These are phyloP conservation scores for Polyommatus iphigenia DNA, from an alignment of 2,888 invertebrate genomes.

Conservation along the genomic window DNA sequence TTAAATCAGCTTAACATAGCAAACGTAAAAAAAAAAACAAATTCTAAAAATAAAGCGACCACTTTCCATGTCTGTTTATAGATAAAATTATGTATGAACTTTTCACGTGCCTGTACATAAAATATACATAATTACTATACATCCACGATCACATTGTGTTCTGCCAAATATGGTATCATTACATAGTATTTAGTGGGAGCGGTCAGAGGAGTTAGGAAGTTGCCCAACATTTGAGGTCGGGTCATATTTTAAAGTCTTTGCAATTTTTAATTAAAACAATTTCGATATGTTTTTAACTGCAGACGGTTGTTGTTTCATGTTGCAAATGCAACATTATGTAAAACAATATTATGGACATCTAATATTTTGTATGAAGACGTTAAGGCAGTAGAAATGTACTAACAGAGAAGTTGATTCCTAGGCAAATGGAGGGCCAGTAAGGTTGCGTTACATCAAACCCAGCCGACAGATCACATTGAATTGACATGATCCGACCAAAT, in stretches of 20 bases:
- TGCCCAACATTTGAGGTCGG: not conserved
- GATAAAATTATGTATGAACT: not conserved
- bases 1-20: too few species aligned
- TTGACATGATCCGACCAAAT: too few species aligned
- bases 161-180: slow-evolving; percentile 26
- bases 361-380: too few species aligned
- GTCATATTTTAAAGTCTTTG: slow-evolving; percentile 8
- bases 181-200: slow-evolving; percentile 6
- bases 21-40: not conserved
- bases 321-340: too few species aligned
- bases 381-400: too few species aligned
- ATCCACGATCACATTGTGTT: not conserved
- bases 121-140: not conserved
- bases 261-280: slow-evolving; percentile 13
- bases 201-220: not conserved
- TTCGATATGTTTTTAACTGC: not conserved
- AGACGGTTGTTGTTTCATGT: not conserved
- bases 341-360: too few species aligned
- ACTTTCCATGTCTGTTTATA: not conserved
- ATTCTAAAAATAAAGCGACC: not conserved
- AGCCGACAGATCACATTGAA: too few species aligned
- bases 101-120: not conserved
- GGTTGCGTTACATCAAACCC: too few species aligned
- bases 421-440: too few species aligned
- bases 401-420: too few species aligned